Evolutionary conservation across 2,797 vertebrate species (phyloP).

Genomic region (Sebastiscus tertius): DNA sequence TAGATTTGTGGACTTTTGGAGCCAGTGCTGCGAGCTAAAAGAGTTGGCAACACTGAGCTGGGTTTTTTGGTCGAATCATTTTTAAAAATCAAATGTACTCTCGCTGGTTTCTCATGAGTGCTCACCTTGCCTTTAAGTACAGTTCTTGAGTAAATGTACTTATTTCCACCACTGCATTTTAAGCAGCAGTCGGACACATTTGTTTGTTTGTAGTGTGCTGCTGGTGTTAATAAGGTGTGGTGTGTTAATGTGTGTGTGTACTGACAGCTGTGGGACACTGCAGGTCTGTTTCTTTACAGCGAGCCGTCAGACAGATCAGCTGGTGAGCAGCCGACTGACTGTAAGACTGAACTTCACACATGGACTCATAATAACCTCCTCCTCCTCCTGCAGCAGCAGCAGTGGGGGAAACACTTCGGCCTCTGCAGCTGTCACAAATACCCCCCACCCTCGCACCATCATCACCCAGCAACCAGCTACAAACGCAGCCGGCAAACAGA

Average conservation of each 20-base stretch:
- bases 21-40: no score
- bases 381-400: not conserved
- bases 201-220: not conserved
- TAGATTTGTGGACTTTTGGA: no score
- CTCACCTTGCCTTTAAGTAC: no score
- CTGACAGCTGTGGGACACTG: slow-evolving; percentile 14
- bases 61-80: no score
- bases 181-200: not conserved
- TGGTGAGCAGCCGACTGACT: slow-evolving; percentile 16
- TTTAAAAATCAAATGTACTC: no score
- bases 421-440: slow-evolving; percentile 61
- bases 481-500: slow-evolving; percentile 44
- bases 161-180: not conserved
- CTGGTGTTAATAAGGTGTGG: not conserved
- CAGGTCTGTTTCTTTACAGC: not conserved
- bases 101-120: no score
- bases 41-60: accelerated
- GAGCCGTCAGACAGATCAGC: slow-evolving; percentile 16
- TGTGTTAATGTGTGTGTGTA: not conserved
- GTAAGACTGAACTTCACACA: slow-evolving; percentile 48
- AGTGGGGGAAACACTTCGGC: slow-evolving; percentile 3
- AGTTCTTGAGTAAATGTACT: not conserved
- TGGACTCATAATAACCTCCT: slow-evolving; percentile 4
- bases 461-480: slow-evolving; percentile 42
- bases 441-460: not conserved